A percentile compares a stretch with the other conserved stretches of the same genome.
Evolutionary conservation across 2,888 invertebrate genomes (phyloP).

Genomic region (Coleophora deauratella): DNA sequence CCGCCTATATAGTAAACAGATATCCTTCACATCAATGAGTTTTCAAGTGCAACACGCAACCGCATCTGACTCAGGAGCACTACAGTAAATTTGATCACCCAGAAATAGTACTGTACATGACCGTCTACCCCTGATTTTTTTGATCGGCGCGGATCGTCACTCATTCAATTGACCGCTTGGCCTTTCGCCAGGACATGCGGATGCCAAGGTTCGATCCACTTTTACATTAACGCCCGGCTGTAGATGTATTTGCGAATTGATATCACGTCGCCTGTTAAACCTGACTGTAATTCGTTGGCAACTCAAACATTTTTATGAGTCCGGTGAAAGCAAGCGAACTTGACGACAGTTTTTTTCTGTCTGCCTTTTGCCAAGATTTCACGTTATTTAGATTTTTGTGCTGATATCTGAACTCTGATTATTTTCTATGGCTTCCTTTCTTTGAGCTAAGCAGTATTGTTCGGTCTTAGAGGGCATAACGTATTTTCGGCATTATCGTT

Average conservation of each 20-base stretch:
- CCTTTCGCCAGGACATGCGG: conserved; percentile 56
- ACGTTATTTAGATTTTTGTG: neutral
- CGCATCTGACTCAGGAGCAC: conserved; percentile 56
- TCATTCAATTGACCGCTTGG: conserved; percentile 67
- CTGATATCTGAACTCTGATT: too few relatives aligned
- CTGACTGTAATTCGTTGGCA: conserved; percentile 7
- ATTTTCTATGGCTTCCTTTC: too few relatives aligned
- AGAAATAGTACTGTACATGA: conserved; percentile 57
- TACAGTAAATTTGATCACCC: conserved; percentile 57
- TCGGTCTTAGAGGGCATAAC: neutral
- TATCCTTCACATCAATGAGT: conserved; percentile 58
- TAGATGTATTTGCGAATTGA: conserved; percentile 37
- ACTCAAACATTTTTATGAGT: conserved; percentile 20
- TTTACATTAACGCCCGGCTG: conserved; percentile 30
- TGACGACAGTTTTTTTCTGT: conserved; percentile 22
- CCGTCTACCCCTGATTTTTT: conserved; percentile 56
- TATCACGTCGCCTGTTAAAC: conserved; percentile 27
- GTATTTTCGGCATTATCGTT: conserved; percentile 12
- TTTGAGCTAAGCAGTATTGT: too few relatives aligned
- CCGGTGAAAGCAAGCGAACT: conserved; percentile 22
- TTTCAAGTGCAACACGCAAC: conserved; percentile 41
- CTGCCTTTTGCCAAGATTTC: conserved; percentile 9
- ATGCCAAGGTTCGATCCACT: conserved; percentile 48
- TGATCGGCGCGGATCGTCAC: conserved; percentile 57
- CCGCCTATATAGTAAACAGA: conserved; percentile 40